Percentiles rank a stretch among this genome's conserved stretches.
phyloP scores from a whole-genome alignment of 1,140 invertebrate species.

The Neotoxoptera formosana region DNA sequence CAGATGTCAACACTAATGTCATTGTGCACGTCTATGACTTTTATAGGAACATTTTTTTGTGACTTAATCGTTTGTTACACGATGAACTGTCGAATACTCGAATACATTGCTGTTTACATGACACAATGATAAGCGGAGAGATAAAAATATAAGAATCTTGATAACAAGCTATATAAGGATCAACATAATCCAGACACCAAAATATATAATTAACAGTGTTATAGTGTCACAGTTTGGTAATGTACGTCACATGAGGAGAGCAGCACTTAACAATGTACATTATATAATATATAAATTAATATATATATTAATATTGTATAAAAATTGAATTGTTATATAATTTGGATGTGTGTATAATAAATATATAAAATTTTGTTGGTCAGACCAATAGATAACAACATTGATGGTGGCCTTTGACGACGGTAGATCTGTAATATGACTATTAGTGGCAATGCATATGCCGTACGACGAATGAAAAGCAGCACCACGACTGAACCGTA shows the following conservation, averaged over 20 bases:
- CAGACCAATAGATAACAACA: background rate
- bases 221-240: background rate
- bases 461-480: background rate
- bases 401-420: background rate
- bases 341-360: background rate
- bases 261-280: background rate
- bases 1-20: background rate
- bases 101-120: background rate
- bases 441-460: background rate
- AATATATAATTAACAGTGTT: conserved; percentile 18
- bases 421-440: background rate
- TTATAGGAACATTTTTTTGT: conserved; percentile 34
- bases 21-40: background rate
- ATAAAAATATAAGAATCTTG: conserved; percentile 10
- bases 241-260: background rate
- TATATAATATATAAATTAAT: conserved; percentile 5
- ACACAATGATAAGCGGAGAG: background rate
- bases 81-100: background rate
- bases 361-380: background rate
- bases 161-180: conserved; percentile 36
- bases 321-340: background rate
- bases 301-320: background rate
- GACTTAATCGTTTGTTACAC: conserved; percentile 6
- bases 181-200: conserved; percentile 16
- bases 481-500: background rate